Percentiles rank a stretch among this genome's conserved stretches.
Evolutionary conservation across 2,888 invertebrate species (phyloP).

Genomic region (Spisula subtruncata): DNA sequence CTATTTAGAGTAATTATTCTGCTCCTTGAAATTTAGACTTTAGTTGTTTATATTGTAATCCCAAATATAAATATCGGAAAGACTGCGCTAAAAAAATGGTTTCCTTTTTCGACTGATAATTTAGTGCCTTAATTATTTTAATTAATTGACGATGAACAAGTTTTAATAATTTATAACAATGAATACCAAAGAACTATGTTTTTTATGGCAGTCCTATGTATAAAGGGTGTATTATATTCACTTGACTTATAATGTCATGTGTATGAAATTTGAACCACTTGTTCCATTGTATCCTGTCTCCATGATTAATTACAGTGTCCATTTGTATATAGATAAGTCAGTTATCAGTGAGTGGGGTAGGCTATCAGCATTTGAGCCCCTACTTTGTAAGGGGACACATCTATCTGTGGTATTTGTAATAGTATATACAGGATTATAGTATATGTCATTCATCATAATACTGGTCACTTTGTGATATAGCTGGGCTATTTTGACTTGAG

Average conservation of each 20-base stretch:
- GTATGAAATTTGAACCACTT: constrained; percentile 6
- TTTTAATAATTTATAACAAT: not conserved
- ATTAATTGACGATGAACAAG: not conserved
- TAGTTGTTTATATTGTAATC: too few species aligned
- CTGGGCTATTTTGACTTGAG: too few species aligned
- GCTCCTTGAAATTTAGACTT: too few species aligned
- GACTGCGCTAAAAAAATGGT: too few species aligned
- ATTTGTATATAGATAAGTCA: not conserved
- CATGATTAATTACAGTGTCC: not conserved
- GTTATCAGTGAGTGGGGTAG: not conserved
- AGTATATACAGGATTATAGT: not conserved
- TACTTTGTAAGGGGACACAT: not conserved
- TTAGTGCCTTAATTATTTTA: too few species aligned
- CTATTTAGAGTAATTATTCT: too few species aligned
- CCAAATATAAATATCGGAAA: too few species aligned
- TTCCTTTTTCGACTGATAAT: too few species aligned
- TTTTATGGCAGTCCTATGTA: not conserved
- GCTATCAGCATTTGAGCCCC: not conserved
- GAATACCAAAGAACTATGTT: not conserved
- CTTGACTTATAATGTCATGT: not conserved
- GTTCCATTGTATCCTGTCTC: not conserved
- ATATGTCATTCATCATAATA: not conserved
- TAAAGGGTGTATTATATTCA: not conserved
- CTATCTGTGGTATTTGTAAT: not conserved
- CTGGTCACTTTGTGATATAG: not conserved